These are phyloP conservation scores for Aurelia sp. DNA, from an alignment of 30 jellyfish, hydroid and myxozoan genomes.

Conservation along the genomic window DNA sequence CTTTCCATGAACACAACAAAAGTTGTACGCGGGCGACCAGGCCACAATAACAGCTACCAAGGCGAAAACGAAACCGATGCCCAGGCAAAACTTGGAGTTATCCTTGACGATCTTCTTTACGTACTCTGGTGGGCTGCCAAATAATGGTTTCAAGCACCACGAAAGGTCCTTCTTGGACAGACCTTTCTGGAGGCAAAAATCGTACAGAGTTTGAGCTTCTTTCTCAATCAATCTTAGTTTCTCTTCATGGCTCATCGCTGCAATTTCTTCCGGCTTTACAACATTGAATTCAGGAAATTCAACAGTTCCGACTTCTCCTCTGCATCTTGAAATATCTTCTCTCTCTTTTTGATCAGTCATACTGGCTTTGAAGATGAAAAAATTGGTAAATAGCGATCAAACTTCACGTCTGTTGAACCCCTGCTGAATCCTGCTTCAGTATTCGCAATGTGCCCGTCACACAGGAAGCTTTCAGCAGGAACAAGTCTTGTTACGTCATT, in stretches of 20 bases:
- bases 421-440: too few species aligned
- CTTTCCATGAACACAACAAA: conserved; percentile 62
- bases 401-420: too few species aligned
- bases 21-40: conserved; percentile 66
- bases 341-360: too few species aligned
- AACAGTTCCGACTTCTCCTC: not conserved
- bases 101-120: conserved; percentile 43
- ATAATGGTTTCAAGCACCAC: conserved; percentile 56
- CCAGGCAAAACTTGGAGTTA: conserved; percentile 23
- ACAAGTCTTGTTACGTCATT: too few species aligned
- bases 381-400: too few species aligned
- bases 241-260: conserved; percentile 54
- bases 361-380: too few species aligned
- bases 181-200: conserved; percentile 63
- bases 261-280: conserved; percentile 36
- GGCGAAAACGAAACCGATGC: conserved; percentile 28
- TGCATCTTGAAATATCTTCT: too few species aligned
- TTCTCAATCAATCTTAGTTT: conserved; percentile 56
- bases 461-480: too few species aligned
- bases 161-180: conserved; percentile 51
- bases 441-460: too few species aligned
- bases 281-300: conserved; percentile 42
- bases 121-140: conserved; percentile 49
- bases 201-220: conserved; percentile 70
- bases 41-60: conserved; percentile 44